Evolutionary conservation across 1,140 invertebrate species (phyloP), one percentile per base, ranked within the genome.

Genomic region (Pseudomyrmex flavicornis): DNA sequence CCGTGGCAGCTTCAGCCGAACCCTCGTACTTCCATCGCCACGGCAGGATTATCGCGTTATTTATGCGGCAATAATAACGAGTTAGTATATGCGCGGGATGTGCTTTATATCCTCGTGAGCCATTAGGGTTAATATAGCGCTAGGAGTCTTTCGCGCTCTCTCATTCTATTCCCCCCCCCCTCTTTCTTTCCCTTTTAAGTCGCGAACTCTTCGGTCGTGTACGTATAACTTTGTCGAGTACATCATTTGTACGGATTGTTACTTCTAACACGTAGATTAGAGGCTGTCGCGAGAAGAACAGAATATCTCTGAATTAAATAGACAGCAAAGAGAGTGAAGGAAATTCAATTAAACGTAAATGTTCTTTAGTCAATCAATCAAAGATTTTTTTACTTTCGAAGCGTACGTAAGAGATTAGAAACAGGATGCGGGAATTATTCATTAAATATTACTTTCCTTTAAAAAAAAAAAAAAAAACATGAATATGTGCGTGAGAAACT

Each of bases 1-100:
- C 66, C 61, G 65, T 50, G 59, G 61, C 61, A 61, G 83, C 54
- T 82, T 58, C 77, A 61, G 82, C 17, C 82, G 74, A 84, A 84
- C 83, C 74, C 77, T 74, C 82, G 84, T 86, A 82, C 89, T 90
- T 91, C 91, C 91, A 92, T 93, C 93, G 91, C 90, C 90, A 91
- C 88, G 85, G 79, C 85, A 80, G 92, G 93, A 94, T 94, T 94
- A 94, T 94, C 93, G 89, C 90, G 93, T 94, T 94, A 94, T 94
- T 94, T 94, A 94, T 94, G 91, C 92, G 91, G 92, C 91, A 93
- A 94, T 94, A 94, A 94, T 94, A 94, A 94, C 93, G 93, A 94
- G 92, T 93, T 93, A 93, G 92, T 92, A 84, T 94, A 94, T 92
- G 93, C 93, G 91, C 92, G 91, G 93, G 93, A 93, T 94, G 93